These are phyloP conservation scores for Acleris sparsana DNA, from an alignment of 2,888 invertebrate species.

Conservation along the genomic window DNA sequence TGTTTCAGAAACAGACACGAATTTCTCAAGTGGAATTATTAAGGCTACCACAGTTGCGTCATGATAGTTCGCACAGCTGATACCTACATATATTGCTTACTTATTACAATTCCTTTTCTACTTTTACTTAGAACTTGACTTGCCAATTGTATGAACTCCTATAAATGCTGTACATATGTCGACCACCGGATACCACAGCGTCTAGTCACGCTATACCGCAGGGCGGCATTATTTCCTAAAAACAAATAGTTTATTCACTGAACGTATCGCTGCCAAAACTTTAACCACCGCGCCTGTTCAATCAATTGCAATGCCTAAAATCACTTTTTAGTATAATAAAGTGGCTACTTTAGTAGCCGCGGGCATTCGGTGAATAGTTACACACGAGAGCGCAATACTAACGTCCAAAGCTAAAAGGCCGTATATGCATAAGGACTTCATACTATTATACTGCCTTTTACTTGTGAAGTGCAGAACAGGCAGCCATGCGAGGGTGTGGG, in stretches of 20 bases:
- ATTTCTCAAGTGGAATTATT: slow-evolving; percentile 40
- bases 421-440: no score
- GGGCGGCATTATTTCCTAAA: slow-evolving; percentile 27
- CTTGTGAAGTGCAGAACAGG: background rate
- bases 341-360: slow-evolving; percentile 8
- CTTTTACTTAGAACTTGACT: background rate
- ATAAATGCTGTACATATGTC: background rate
- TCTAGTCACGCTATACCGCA: slow-evolving; percentile 31
- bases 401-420: no score
- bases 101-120: slow-evolving; percentile 16
- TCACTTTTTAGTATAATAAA: background rate
- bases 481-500: slow-evolving; percentile 26
- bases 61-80: slow-evolving; percentile 43
- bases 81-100: slow-evolving; percentile 23
- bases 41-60: slow-evolving; percentile 41
- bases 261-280: slow-evolving; percentile 28
- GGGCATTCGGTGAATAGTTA: slow-evolving; percentile 14
- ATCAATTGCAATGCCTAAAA: slow-evolving; percentile 7
- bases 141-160: slow-evolving; percentile 10
- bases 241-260: slow-evolving; percentile 20
- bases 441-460: no score
- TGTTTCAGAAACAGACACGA: slow-evolving; percentile 25
- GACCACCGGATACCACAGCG: slow-evolving; percentile 9
- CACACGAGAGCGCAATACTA: slow-evolving; percentile 29
- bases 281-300: slow-evolving; percentile 18